These are phyloP conservation scores for Crocallis elinguaria DNA, from an alignment of 2,888 invertebrate species.

Conservation along the genomic window DNA sequence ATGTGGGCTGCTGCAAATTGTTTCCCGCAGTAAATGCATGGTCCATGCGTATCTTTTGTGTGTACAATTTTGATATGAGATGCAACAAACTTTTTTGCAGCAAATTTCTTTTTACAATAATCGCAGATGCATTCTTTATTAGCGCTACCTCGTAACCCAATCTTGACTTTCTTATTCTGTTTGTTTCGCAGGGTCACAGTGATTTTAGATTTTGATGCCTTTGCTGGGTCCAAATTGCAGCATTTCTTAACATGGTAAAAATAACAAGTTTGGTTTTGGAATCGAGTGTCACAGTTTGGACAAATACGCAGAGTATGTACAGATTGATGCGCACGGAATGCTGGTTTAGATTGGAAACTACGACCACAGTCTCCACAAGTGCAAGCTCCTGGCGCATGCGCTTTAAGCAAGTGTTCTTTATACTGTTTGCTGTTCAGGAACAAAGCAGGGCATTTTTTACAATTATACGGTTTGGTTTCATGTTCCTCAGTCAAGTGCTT, in stretches of 20 bases:
- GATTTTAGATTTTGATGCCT: slow-evolving; percentile 52
- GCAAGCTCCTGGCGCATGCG: slow-evolving; percentile 55
- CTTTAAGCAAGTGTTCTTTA: slow-evolving; percentile 49
- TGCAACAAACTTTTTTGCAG: slow-evolving; percentile 64
- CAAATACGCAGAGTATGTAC: slow-evolving; percentile 62
- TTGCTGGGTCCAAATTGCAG: slow-evolving; percentile 56
- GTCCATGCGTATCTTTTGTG: slow-evolving; percentile 66
- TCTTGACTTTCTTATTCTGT: slow-evolving; percentile 53
- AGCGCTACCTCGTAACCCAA: slow-evolving; percentile 63
- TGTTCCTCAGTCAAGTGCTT: slow-evolving; percentile 56
- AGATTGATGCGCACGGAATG: slow-evolving; percentile 61
- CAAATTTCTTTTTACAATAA: slow-evolving; percentile 69
- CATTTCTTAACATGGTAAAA: slow-evolving; percentile 65
- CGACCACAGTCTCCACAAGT: slow-evolving; percentile 71
- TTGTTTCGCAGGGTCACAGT: slow-evolving; percentile 57
- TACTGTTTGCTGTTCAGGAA: slow-evolving; percentile 47
- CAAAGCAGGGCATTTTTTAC: slow-evolving; percentile 67
- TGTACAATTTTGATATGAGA: slow-evolving; percentile 78
- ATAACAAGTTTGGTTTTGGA: slow-evolving; percentile 69
- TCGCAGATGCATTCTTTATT: slow-evolving; percentile 67
- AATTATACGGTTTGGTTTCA: slow-evolving; percentile 49
- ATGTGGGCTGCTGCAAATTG: slow-evolving; percentile 68
- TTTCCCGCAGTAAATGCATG: slow-evolving; percentile 71
- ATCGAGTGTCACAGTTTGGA: slow-evolving; percentile 63
- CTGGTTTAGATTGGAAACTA: slow-evolving; percentile 56